Base-by-base conservation (phyloP, 2,888 invertebrate species). In the Dinocampus coccinellae region DNA sequence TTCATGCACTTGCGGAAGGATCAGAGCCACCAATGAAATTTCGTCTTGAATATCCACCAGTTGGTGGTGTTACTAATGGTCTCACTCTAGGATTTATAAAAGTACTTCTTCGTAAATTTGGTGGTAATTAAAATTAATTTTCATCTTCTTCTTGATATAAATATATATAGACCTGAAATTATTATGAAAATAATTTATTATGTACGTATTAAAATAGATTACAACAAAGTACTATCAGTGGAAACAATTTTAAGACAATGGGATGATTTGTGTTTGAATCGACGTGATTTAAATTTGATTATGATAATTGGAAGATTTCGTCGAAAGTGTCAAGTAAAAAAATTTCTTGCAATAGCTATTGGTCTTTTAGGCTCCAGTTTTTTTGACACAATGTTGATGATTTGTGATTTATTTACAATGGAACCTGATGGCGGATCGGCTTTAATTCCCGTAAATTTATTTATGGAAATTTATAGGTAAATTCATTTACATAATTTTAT, bases 401-500 rank as follows among this genome's bases (percentile, higher is more conserved):
- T 95, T 22, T 96, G 96, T 84, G 95, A 96, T 83, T 90, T 95
- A 0, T 88, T 95, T 65, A 95, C 95, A 0, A 92, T 93, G 75
- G 95, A 96, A 81, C 93, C 95, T 0, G 95, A 95, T 71, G 96
- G 96, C 0, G 95, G 95, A 0, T 92, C 93, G 0, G 92, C 94
- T 0, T 92, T 93, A 79, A 92, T 96, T 53, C 91, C 93, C 0
- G 86, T 92, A 2, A 88, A 90, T 29, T 89, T 91, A 34, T 94
- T 94, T 80, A 86, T 91, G 62, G 88, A 88, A 42, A 89, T 92
- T 73, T 87, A 86, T 63, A 84, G 85, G 85, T 86, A 77, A n/a
- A 73, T 78, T 73, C 36, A 53, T 20, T 24, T 16, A 33, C 16
- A 47, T 20, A 16, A 47, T 52, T 33, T 4, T 10, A 22, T 36